Percentiles rank a stretch among this genome's conserved stretches.
phyloP scores from a whole-genome alignment of 1,140 invertebrate species.

The Tetraneura akinire region DNA sequence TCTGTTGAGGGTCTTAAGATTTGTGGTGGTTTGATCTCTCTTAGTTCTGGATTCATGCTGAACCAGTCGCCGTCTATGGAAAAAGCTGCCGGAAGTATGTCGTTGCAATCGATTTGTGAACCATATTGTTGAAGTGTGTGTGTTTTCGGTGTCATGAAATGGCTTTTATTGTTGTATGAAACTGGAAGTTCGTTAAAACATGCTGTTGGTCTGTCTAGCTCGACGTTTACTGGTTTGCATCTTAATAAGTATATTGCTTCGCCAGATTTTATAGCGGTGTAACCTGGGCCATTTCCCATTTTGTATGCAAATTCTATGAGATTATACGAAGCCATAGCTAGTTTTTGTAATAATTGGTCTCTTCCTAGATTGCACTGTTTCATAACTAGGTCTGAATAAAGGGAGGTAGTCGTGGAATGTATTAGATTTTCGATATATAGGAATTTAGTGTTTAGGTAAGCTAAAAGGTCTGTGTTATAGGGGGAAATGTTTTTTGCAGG shows the following conservation, averaged over 20 bases:
- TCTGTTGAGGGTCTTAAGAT: not conserved
- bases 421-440: too few species aligned
- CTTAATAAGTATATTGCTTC: constrained; percentile 8
- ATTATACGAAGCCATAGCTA: constrained; percentile 13
- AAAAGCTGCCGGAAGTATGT: not conserved
- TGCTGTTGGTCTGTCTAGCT: not conserved
- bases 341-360: too few species aligned
- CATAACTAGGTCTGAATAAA: too few species aligned
- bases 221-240: too few species aligned
- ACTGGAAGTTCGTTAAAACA: constrained; percentile 37
- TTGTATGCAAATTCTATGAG: constrained; percentile 4
- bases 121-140: not conserved
- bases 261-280: not conserved
- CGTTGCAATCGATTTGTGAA: constrained; percentile 30
- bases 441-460: too few species aligned
- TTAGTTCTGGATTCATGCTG: not conserved
- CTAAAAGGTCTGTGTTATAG: too few species aligned
- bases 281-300: not conserved
- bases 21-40: too few species aligned
- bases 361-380: constrained; percentile 5
- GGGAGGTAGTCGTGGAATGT: too few species aligned
- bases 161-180: not conserved
- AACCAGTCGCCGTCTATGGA: not conserved
- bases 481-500: too few species aligned
- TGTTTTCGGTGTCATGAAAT: constrained; percentile 4